Base-by-base conservation (phyloP, 1,140 invertebrate genomes). In the Drosophila saltans region DNA sequence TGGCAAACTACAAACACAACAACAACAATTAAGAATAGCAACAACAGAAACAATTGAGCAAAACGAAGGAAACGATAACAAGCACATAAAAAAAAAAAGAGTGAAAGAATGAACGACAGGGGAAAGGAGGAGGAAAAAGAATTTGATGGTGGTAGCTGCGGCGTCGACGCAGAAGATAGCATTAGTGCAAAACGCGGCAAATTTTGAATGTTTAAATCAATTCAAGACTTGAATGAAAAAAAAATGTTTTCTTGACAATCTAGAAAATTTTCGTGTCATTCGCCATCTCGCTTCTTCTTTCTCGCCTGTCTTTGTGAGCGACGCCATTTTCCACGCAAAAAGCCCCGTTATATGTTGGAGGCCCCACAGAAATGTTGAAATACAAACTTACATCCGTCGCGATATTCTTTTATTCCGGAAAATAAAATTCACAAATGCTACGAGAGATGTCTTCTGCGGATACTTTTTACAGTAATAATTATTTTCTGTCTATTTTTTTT, bases 11-110 rank as follows among this genome's bases (percentile, higher is more conserved):
- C 26, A 11, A 61, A 10, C 26, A 52, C 26, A 52, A 56, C 16
- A 7, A n/a, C 56, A 76, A 60, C 66, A 63, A 48, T 62, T 26
- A 26, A 10, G 65, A 26, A 33, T 24, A 21, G 30, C 59, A 56
- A 74, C 7, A n/a, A 40, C 39, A 41, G 28, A 55, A 52, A 63
- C 40, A 69, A 59, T 33, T 11, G 16, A 60, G 28, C 16, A 62
- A n/a, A 36, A 58, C 30, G 56, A 39, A 58, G 7, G 16, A n/a
- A 39, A 21, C 9, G 61, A 63, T 63, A 63, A 30, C 6, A 52
- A 65, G 30, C 7, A 7, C 6, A 36, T 7, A 36, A 52, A 9
- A 30, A 21, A 21, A 6, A 16, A 16, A 16, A 16, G 16, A 16
- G 16, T 16, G 6, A 28, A 26, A n/a, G 9, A n/a, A 9, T 21